Evolutionary conservation across 2,797 vertebrate genomes (phyloP).

Genomic region (Tragelaphus oryx): DNA sequence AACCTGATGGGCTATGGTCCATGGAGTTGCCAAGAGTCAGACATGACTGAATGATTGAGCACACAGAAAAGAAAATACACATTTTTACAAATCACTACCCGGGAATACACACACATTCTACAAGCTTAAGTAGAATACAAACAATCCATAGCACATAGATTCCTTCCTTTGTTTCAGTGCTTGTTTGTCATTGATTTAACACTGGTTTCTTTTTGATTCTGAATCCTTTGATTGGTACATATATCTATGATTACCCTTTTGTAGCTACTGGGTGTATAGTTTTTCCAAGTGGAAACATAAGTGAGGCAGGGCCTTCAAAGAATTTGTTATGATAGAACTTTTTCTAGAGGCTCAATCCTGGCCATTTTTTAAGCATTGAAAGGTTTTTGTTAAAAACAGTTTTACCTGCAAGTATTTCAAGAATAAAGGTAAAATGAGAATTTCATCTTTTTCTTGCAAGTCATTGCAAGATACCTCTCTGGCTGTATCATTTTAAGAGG

Average conservation of each 20-base stretch:
- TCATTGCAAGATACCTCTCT: not conserved
- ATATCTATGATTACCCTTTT: not conserved
- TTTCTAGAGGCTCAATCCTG: not conserved
- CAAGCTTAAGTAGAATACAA: not conserved
- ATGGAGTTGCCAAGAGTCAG: not conserved
- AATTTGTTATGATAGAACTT: not conserved
- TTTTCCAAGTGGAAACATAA: not conserved
- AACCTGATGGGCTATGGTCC: not conserved
- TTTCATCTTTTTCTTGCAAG: not conserved
- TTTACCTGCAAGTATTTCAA: not conserved
- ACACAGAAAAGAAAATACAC: not conserved
- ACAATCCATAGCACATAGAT: not conserved
- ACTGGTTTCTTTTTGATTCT: not conserved
- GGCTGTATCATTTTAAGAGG: not conserved
- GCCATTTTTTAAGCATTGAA: not conserved
- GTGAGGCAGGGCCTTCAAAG: not conserved
- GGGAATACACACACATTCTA: not conserved
- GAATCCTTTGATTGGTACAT: not conserved
- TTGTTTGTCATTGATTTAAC: not conserved
- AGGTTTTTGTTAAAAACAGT: not conserved
- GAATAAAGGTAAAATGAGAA: not conserved
- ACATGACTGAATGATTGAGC: not conserved
- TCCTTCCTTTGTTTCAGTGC: not conserved
- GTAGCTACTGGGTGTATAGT: not conserved
- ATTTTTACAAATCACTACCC: not conserved